These are phyloP conservation scores for Odobenus rosmarus DNA, from an alignment of 2,113 vertebrate species.

Conservation along the genomic window DNA sequence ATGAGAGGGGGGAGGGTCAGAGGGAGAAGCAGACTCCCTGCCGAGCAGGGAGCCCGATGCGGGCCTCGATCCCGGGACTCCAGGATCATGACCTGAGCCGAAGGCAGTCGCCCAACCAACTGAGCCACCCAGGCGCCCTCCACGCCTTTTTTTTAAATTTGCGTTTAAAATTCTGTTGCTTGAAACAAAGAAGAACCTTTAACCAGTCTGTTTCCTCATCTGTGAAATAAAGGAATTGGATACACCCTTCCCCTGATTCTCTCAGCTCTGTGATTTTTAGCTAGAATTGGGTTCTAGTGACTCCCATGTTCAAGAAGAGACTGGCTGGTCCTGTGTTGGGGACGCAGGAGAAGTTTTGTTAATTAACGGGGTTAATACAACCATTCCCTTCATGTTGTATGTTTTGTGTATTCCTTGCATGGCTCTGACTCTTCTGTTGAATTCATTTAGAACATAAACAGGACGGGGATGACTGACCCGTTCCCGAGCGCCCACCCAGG, in stretches of 20 bases:
- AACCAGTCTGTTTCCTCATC: neutral
- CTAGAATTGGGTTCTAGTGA: neutral
- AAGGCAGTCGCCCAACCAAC: no score
- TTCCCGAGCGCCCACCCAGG: neutral
- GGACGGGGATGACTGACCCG: neutral
- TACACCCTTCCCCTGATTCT: neutral
- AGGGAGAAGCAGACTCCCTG: no score
- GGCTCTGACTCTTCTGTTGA: neutral
- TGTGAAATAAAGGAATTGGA: neutral
- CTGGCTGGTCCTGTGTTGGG: neutral
- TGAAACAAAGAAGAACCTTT: neutral
- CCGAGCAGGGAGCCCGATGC: no score
- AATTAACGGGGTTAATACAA: neutral
- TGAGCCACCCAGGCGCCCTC: no score
- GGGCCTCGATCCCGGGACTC: no score
- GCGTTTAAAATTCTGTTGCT: neutral
- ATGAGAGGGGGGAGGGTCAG: no score
- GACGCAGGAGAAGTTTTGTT: neutral
- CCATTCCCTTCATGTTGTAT: no score
- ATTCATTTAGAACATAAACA: neutral
- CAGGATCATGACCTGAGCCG: no score
- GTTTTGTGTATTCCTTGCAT: neutral
- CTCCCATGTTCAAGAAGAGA: neutral
- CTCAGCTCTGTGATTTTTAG: neutral
- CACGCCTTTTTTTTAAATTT: neutral